Conservation (phyloP, 1,140 invertebrate species). For the Subanguina moxae region DNA sequence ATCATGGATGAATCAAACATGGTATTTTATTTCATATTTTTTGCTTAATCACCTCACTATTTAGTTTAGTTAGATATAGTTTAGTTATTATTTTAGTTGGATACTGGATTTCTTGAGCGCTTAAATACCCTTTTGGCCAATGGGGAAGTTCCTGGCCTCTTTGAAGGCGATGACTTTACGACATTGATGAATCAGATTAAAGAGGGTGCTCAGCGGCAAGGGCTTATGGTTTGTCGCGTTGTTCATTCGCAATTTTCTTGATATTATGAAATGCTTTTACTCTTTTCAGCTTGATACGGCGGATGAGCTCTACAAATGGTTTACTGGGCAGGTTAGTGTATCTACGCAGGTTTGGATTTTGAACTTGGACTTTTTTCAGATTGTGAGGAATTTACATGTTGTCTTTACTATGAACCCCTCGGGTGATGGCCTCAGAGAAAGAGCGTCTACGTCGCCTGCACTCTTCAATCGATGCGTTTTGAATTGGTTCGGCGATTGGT, state of each 20-base stretch:
- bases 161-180: slow-evolving; percentile 81
- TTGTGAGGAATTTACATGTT: slow-evolving; percentile 97
- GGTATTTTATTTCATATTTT: not conserved
- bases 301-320: slow-evolving; percentile 97
- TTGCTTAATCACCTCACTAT: not conserved
- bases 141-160: slow-evolving; percentile 86
- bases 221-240: slow-evolving; percentile 74
- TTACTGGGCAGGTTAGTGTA: slow-evolving; percentile 71
- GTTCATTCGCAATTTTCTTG: not conserved
- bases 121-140: slow-evolving; percentile 99
- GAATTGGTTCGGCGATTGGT: slow-evolving; percentile 99
- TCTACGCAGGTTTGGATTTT: not conserved
- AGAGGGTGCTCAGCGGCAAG: slow-evolving; percentile 93
- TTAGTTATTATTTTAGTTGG: slow-evolving; percentile 65
- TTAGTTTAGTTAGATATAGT: not conserved
- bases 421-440: slow-evolving; percentile 91
- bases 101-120: slow-evolving; percentile 94
- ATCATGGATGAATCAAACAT: slow-evolving; percentile 99
- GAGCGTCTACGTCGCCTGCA: slow-evolving; percentile 95
- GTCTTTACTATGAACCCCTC: slow-evolving; percentile 99
- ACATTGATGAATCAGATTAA: slow-evolving; percentile 99
- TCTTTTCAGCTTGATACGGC: slow-evolving; percentile 95
- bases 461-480: slow-evolving; percentile 98
- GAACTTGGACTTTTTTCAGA: slow-evolving; percentile 66
- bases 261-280: slow-evolving; percentile 68